Base-by-base conservation (phyloP, 2,888 invertebrate species). In the Drosophila affinis region DNA sequence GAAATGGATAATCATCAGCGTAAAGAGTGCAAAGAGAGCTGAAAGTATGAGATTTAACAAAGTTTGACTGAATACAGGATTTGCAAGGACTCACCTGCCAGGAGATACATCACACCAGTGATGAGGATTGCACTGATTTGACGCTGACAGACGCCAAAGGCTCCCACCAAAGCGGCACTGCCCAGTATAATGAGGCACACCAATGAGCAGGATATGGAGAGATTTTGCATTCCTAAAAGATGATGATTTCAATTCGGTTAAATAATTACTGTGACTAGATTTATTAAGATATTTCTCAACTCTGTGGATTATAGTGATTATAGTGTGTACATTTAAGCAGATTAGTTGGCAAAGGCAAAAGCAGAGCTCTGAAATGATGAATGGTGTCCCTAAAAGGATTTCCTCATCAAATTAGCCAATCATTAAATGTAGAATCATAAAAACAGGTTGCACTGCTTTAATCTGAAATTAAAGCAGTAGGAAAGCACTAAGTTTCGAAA, bases 91-190 rank as follows among this genome's bases (percentile, higher is more conserved):
- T 93, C 92, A 97, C 98, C 98, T 91, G 98, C 98, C 90, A 98
- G 93, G 63, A 98, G 93, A 92, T 98, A 98, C 96, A 98, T 97
- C 59, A 98, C 98, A 14, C 98, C 98, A 0, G 98, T 98, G 48
- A 98, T 96, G 63, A 98, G 94, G 44, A 98, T 97, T 3, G 98
- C 98, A 87, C 98, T 97, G 90, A 98, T 97, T 93, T 98, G 98
- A 89, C 97, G 96, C 91, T 97, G 95, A 90, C 97, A 95, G 27
- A 98, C 94, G 6, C 98, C 98, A 91, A 98, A 97, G 53, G 96
- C 95, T 21, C 98, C 98, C 3, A 98, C 96, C 63, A 98, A 93
- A 5, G 97, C 96, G 0, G 98, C 97, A 79, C 96, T 96, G 55
- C 97, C 96, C 76, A 98, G 92, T 67, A 98, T 95, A 86, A 98